Percentiles rank a stretch among this genome's conserved stretches.
These are phyloP conservation scores for Phragmatobia fuliginosa DNA, from an alignment of 2,888 invertebrate genomes.

Conservation along the genomic window DNA sequence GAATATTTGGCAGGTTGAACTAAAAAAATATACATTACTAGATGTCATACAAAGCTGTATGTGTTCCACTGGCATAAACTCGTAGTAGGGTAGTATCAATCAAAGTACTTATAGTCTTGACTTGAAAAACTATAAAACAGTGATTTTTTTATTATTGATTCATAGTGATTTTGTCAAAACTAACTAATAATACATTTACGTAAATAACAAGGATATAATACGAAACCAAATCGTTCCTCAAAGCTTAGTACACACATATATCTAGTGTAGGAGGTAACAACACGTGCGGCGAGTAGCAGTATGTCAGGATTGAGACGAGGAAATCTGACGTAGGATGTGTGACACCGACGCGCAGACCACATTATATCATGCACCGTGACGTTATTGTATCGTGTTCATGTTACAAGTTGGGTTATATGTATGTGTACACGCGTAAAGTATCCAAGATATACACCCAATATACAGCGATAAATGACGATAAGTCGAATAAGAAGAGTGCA, in stretches of 20 bases:
- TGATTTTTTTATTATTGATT: too few relatives aligned
- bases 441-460: neutral
- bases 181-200: neutral
- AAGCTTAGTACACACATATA: neutral
- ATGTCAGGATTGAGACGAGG: slow-evolving; percentile 14
- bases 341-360: neutral
- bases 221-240: neutral
- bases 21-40: neutral
- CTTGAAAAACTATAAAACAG: too few relatives aligned
- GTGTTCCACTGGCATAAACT: neutral
- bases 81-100: neutral
- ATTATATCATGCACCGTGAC: neutral
- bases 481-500: neutral
- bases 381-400: neutral
- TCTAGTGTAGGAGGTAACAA: neutral
- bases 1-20: too few relatives aligned
- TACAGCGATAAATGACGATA: neutral
- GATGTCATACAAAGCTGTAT: neutral
- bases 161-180: too few relatives aligned
- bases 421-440: neutral
- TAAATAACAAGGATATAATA: neutral
- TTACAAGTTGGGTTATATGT: neutral
- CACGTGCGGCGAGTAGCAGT: slow-evolving; percentile 6
- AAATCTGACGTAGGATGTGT: slow-evolving; percentile 12
- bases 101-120: too few relatives aligned